These are phyloP conservation scores for Perizoma flavofasciatum DNA, from an alignment of 2,888 invertebrate genomes.

Conservation along the genomic window DNA sequence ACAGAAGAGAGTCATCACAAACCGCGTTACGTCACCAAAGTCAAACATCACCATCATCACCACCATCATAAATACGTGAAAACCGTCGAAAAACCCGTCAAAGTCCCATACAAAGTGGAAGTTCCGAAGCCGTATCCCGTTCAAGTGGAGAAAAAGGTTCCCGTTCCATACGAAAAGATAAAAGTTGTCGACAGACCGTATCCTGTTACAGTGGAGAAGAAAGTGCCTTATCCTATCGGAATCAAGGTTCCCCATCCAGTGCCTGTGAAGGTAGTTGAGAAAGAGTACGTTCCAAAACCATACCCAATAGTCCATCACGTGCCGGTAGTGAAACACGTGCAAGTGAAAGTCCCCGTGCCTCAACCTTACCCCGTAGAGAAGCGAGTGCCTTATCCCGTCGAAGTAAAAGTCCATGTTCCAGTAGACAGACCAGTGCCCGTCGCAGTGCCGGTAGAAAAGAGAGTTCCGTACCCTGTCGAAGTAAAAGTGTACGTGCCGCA, in stretches of 20 bases:
- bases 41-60: constrained; percentile 86
- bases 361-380: constrained; percentile 69
- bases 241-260: constrained; percentile 76
- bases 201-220: constrained; percentile 74
- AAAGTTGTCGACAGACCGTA: constrained; percentile 71
- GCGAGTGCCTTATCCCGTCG: constrained; percentile 71
- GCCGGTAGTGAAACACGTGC: constrained; percentile 67
- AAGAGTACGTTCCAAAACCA: constrained; percentile 76
- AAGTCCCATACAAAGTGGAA: constrained; percentile 79
- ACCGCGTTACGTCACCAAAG: constrained; percentile 65
- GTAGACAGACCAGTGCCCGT: constrained; percentile 72
- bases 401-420: constrained; percentile 64
- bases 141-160: constrained; percentile 71
- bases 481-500: constrained; percentile 73
- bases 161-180: constrained; percentile 63
- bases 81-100: constrained; percentile 83
- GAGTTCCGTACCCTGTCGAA: constrained; percentile 72
- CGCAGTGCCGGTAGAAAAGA: constrained; percentile 70
- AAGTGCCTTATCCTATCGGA: constrained; percentile 73
- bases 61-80: constrained; percentile 86
- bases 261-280: constrained; percentile 79
- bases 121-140: constrained; percentile 83
- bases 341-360: constrained; percentile 73
- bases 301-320: constrained; percentile 76
- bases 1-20: constrained; percentile 57